Base-by-base conservation (phyloP, 1,140 invertebrate genomes). In the Psilanteris sp. region DNA sequence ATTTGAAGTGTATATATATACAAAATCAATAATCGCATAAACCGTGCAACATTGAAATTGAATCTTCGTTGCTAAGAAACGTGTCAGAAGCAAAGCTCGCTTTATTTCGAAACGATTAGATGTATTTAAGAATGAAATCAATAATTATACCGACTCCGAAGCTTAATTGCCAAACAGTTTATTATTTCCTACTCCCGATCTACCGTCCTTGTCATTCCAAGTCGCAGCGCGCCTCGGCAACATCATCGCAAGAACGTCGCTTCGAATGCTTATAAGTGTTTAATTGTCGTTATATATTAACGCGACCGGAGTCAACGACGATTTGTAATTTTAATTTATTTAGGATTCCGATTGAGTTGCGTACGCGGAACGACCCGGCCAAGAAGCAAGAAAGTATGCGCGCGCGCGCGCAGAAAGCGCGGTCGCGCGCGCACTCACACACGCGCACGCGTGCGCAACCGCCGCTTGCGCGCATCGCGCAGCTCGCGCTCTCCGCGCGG, bases 271-370 rank as follows among this genome's bases (percentile, higher is more conserved):
- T n/a, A n/a, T n/a, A n/a, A n/a, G n/a, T n/a, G n/a, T n/a, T n/a
- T n/a, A 68, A 67, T 55, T 68, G 37, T 18, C 15, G 29, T 54
- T 54, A 52, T 44, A 66, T 68, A 68, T 70, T 37, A 70, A 61
- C 54, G 43, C 37, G 11, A 16, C 34, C 15, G 36, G 54, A 70
- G 27, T 70, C 54, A 54, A 48, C 46, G 59, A 55, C 54, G 61
- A 62, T 77, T 71, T 66, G 67, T 61, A 48, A 71, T 71, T 77
- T 71, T 71, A 71, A 77, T 77, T 71, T 77, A 71, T 71, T 71
- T 70, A 66, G 61, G 61, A 66, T 61, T 71, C 59, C 43, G 54
- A 59, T 52, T 77, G 48, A 50, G 64, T 76, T 64, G 57, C 57
- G 57, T 44, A 50, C 64, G 46, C 64, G 73, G 59, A 59, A 70